Base-by-base conservation (phyloP, 2,888 invertebrate species). In the Mythimna pallens region DNA sequence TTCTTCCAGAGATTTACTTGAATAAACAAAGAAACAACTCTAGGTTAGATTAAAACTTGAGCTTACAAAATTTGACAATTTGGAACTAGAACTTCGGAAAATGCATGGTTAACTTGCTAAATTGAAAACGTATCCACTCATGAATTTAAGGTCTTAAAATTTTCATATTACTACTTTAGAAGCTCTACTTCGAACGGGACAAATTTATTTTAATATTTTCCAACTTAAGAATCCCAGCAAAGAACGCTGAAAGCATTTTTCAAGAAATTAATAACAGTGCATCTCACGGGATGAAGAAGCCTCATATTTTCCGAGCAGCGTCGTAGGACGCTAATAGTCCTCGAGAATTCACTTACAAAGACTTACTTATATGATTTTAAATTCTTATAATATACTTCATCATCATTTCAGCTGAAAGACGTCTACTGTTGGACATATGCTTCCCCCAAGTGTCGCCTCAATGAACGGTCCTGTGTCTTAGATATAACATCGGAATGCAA, bases 231-330 rank as follows among this genome's bases (percentile, higher is more conserved):
- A 52, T 57, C 50, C 30, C 55, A 52, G 50, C 61, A 20, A 65
- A 52, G 30, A 58, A 6, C 55, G 50, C 8, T 40, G 55, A 55
- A 55, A 77, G 25, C 43, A 66, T 66, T 78, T 65, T 64, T 43
- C 25, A 57, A 61, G 59, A 62, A 70, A 78, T 73, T 70, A 82
- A 78, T 72, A 66, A 71, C 52, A 62, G 25, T 25, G 17, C 34
- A 10, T 59, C 55, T 47, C 52, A 3, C 2, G 62, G 9, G 22
- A 73, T 52, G 58, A 58, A 64, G 69, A 58, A 52, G 65, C 54
- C 66, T 67, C 64, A 54, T 61, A 73, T 73, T 72, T 82, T 69
- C 64, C 17, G 36, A 36, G 57, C 3, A n/a, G 22, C 47, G 57
- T 57, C 25, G 57, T 22, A 25, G 36, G n/a, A 62, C 54, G 17